These are phyloP conservation scores for Hippoglossus hippoglossus DNA, from an alignment of 2,797 vertebrate species.

Conservation along the genomic window DNA sequence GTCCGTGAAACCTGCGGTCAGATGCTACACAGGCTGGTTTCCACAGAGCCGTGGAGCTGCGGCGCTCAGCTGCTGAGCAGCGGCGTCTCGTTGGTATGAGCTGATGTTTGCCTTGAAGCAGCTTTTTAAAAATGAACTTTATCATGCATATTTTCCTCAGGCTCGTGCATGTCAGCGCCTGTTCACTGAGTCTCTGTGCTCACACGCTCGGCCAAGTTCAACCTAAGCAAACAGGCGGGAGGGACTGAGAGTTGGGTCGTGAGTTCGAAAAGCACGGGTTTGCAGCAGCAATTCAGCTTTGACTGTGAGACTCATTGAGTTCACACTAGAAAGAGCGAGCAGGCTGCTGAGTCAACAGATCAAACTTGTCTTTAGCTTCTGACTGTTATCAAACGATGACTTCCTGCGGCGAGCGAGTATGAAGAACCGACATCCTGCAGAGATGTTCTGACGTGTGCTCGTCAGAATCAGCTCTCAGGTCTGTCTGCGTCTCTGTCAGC, in stretches of 20 bases:
- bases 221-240: constrained; percentile 11
- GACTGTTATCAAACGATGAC: too few relatives aligned
- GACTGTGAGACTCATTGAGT: too few relatives aligned
- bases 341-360: too few relatives aligned
- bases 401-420: background rate
- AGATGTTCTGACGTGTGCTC: constrained; percentile 34
- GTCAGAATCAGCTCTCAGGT: constrained; percentile 41
- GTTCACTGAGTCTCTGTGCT: constrained; percentile 26
- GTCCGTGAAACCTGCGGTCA: background rate
- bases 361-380: too few relatives aligned
- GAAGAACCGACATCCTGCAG: constrained; percentile 12
- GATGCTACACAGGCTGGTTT: background rate
- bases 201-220: constrained; percentile 24
- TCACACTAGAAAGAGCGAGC: too few relatives aligned
- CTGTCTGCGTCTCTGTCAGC: constrained; percentile 1
- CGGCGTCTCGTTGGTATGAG: constrained; percentile 16
- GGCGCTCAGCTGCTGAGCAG: constrained; percentile 2
- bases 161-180: constrained; percentile 39
- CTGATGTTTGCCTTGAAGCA: constrained; percentile 39
- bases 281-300: too few relatives aligned
- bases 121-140: constrained; percentile 11
- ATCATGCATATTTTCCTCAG: constrained; percentile 53
- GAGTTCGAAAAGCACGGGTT: background rate
- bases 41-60: constrained; percentile 3
- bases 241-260: background rate